Percentiles rank a stretch among this genome's conserved stretches.
These are phyloP conservation scores for Pollenia amentaria DNA, from an alignment of 2,888 invertebrate species.

Conservation along the genomic window DNA sequence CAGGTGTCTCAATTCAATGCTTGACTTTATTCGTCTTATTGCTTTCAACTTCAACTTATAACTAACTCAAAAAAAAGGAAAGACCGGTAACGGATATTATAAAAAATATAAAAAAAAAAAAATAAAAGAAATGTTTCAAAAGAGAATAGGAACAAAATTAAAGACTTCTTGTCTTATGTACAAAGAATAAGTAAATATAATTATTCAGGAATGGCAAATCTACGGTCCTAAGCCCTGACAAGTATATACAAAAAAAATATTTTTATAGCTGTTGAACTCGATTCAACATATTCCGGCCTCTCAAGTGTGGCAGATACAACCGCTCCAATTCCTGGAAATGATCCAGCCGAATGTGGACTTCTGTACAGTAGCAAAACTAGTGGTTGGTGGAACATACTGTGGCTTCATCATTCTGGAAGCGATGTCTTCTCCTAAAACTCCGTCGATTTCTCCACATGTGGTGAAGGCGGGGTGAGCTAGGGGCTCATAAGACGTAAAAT, in stretches of 20 bases:
- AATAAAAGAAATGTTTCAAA: slow-evolving; percentile 1
- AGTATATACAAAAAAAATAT: too few species aligned
- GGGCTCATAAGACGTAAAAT: neutral
- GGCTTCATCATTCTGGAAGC: neutral
- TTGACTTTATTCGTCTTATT: too few species aligned
- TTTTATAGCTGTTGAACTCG: neutral
- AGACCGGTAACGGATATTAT: neutral
- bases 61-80: slow-evolving; percentile 3
- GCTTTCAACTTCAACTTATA: neutral
- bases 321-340: neutral
- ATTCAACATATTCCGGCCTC: slow-evolving; percentile 3
- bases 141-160: neutral
- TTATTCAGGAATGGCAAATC: too few species aligned
- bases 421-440: neutral
- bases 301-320: neutral
- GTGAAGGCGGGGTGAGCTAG: neutral
- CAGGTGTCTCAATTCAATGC: too few species aligned
- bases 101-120: neutral
- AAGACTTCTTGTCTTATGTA: neutral
- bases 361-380: neutral
- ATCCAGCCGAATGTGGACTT: neutral
- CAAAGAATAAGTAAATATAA: neutral
- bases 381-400: neutral
- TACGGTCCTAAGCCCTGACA: too few species aligned
- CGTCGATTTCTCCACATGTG: neutral